A percentile compares a stretch with the other conserved stretches of the same genome.
Conservation (phyloP, 1,140 invertebrate species). For the Anastrepha ludens region DNA sequence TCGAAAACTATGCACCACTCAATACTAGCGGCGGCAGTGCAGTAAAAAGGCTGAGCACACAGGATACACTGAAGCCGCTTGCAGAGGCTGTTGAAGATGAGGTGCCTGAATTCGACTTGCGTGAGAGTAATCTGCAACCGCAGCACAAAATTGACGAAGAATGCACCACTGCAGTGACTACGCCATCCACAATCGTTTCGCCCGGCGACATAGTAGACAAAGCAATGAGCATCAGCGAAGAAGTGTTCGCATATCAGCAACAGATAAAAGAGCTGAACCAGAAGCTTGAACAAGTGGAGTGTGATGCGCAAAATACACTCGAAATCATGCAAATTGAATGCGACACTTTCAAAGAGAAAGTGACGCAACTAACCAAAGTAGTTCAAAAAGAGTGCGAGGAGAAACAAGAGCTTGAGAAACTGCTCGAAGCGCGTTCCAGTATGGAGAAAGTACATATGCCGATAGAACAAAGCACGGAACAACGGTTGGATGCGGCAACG, state of each 20-base stretch:
- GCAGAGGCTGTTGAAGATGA: constrained; percentile 52
- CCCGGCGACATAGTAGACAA: not conserved
- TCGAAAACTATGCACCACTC: constrained; percentile 48
- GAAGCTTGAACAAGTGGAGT: constrained; percentile 55
- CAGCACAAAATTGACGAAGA: constrained; percentile 10
- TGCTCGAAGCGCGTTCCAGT: constrained; percentile 38
- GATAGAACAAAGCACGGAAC: not conserved
- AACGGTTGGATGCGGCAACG: not conserved
- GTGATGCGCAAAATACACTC: constrained; percentile 62
- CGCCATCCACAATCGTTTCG: constrained; percentile 38
- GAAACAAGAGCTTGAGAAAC: constrained; percentile 57
- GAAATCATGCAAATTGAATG: constrained; percentile 71
- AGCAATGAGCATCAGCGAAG: not conserved
- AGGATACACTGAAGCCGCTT: constrained; percentile 43
- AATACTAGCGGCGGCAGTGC: not conserved
- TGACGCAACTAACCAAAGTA: constrained; percentile 56
- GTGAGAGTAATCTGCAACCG: not conserved
- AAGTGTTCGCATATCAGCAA: constrained; percentile 51
- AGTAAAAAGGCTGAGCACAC: not conserved
- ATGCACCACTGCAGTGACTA: not conserved
- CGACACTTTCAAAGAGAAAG: constrained; percentile 63
- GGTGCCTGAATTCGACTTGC: not conserved
- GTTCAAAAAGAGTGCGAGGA: constrained; percentile 56
- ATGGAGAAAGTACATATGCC: not conserved
- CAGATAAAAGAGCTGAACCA: constrained; percentile 54